These are phyloP conservation scores for Oryctes rhinoceros DNA, from an alignment of 1,140 invertebrate genomes.

Conservation along the genomic window DNA sequence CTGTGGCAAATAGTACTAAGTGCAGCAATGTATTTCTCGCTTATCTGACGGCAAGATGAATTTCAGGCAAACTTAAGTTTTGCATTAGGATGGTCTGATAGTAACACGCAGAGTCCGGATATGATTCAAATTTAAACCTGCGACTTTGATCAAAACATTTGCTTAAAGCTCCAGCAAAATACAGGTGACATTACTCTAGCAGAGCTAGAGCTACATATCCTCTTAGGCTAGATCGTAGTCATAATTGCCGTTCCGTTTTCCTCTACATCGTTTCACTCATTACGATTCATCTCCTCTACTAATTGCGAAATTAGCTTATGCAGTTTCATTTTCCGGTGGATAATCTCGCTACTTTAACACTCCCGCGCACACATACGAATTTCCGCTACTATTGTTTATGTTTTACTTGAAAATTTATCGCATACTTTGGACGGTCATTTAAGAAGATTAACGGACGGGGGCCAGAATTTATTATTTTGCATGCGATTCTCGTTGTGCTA, in stretches of 20 bases:
- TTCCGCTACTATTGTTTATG: constrained; percentile 3
- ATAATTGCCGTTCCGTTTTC: background rate
- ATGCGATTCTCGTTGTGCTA: background rate
- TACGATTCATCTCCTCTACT: background rate
- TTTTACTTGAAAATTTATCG: constrained; percentile 15
- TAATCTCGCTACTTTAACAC: constrained; percentile 10
- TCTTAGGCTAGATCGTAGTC: too few species aligned
- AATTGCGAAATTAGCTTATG: constrained; percentile 3
- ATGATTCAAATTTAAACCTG: too few species aligned
- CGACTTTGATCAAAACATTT: too few species aligned
- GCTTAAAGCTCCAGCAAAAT: too few species aligned
- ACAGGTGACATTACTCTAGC: too few species aligned
- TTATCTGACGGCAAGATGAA: too few species aligned
- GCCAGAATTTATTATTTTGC: background rate
- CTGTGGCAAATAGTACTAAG: too few species aligned
- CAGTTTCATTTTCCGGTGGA: constrained; percentile 3
- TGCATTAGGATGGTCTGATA: too few species aligned
- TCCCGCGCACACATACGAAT: background rate
- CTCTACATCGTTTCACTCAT: background rate
- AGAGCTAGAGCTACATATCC: too few species aligned
- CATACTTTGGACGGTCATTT: background rate
- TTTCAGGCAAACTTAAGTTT: too few species aligned
- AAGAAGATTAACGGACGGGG: constrained; percentile 1
- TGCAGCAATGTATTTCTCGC: too few species aligned
- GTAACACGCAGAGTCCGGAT: too few species aligned